Evolutionary conservation across 2,113 vertebrate genomes (phyloP).

Genomic region (Sebastes schlegelii): DNA sequence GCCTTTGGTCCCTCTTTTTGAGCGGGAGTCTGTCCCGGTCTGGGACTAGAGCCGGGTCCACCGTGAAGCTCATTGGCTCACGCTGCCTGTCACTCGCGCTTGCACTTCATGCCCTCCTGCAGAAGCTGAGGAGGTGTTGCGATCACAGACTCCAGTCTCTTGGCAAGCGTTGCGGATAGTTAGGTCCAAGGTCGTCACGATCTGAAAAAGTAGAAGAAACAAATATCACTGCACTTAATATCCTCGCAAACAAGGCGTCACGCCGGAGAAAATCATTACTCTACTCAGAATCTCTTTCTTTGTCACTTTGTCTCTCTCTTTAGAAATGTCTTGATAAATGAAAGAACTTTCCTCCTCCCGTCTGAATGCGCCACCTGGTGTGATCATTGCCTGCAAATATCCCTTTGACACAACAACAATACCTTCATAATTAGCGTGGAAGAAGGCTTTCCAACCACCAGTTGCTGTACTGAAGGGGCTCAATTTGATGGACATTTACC

Average conservation of each 20-base stretch:
- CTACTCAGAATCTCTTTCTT: background rate
- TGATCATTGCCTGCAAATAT: constrained; percentile 36
- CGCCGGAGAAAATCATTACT: background rate
- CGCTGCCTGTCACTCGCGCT: constrained; percentile 44
- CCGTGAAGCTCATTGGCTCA: constrained; percentile 73
- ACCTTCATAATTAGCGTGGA: constrained; percentile 47
- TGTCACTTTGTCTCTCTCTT: constrained; percentile 8
- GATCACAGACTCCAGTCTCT: constrained; percentile 54
- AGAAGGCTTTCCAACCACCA: constrained; percentile 56
- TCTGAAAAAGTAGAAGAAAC: constrained; percentile 47
- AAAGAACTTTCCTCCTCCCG: background rate
- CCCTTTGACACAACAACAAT: constrained; percentile 43
- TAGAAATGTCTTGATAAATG: background rate
- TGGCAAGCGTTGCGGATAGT: constrained; percentile 40
- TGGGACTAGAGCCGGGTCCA: constrained; percentile 60
- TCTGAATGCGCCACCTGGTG: constrained; percentile 34
- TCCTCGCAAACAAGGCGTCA: background rate
- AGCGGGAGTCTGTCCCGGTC: constrained; percentile 75
- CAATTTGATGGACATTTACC: constrained; percentile 66
- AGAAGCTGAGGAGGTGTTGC: constrained; percentile 38
- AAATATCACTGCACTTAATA: constrained; percentile 23
- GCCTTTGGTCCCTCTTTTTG: constrained; percentile 80
- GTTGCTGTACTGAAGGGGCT: constrained; percentile 45
- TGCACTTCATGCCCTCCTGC: constrained; percentile 34
- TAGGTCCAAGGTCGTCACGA: constrained; percentile 37